phyloP scores from a whole-genome alignment of 2,797 vertebrate species.

The Acanthis flammea region DNA sequence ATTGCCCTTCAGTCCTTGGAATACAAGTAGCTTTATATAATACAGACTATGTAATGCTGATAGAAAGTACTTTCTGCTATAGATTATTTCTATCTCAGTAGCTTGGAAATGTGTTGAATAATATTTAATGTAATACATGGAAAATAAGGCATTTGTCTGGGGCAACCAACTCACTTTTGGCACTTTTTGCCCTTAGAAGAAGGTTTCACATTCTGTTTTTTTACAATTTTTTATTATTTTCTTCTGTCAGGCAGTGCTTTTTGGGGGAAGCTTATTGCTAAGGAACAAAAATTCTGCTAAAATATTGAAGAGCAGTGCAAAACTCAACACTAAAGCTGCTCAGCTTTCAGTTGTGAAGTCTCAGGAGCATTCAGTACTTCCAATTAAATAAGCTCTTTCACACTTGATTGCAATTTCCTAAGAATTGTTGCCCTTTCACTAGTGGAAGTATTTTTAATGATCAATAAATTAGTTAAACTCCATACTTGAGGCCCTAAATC shows the following conservation, averaged over 20 bases:
- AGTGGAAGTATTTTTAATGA: background rate
- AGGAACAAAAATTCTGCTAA: background rate
- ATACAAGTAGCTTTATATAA: background rate
- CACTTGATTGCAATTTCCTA: background rate
- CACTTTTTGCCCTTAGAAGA: background rate
- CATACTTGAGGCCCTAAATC: background rate
- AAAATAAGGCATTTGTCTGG: background rate
- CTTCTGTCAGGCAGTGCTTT: background rate
- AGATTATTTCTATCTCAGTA: background rate
- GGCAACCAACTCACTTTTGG: background rate
- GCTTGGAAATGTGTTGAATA: background rate
- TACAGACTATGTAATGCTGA: rapidly evolving
- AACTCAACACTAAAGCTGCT: background rate
- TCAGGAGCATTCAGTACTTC: background rate
- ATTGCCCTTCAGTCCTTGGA: background rate
- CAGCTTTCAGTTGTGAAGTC: background rate
- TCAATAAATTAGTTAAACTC: background rate
- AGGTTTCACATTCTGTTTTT: too few species aligned
- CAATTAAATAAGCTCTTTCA: background rate
- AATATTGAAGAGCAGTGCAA: background rate
- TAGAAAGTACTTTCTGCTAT: background rate
- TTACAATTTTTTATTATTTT: background rate
- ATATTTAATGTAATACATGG: background rate
- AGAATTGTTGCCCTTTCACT: background rate
- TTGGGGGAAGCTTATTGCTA: background rate